Percentiles rank a stretch among this genome's conserved stretches.
These are phyloP conservation scores for Cephus pygmeus DNA, from an alignment of 2,888 invertebrate species.

Conservation along the genomic window DNA sequence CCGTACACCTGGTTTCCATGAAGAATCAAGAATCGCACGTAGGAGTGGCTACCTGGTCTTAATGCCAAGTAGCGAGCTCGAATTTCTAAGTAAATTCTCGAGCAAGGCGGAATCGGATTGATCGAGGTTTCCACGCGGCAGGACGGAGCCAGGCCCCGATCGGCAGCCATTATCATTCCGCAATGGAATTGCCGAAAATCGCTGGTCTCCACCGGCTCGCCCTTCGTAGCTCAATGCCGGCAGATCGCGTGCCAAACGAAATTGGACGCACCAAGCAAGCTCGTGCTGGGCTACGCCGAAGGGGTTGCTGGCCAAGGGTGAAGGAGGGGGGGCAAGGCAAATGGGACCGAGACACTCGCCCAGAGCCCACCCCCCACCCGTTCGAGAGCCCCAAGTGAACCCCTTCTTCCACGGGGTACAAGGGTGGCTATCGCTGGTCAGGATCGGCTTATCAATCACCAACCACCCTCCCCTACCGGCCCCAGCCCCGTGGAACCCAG, in stretches of 20 bases:
- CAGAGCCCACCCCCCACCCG: slow-evolving; percentile 21
- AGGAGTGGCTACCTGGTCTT: not conserved
- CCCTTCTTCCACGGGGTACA: slow-evolving; percentile 17
- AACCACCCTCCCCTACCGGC: slow-evolving; percentile 10
- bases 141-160: not conserved
- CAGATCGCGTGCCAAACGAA: slow-evolving; percentile 44
- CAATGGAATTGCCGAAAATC: not conserved
- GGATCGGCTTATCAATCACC: slow-evolving; percentile 55
- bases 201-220: not conserved
- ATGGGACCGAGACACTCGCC: slow-evolving; percentile 23
- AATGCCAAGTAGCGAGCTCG: not conserved
- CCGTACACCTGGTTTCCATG: no score
- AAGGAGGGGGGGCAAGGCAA: slow-evolving; percentile 21
- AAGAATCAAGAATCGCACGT: not conserved
- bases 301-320: slow-evolving; percentile 7
- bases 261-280: slow-evolving; percentile 36
- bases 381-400: slow-evolving; percentile 14
- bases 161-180: not conserved
- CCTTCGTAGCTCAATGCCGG: slow-evolving; percentile 5
- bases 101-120: not conserved
- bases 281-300: not conserved
- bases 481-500: not conserved
- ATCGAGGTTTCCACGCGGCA: not conserved
- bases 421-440: slow-evolving; percentile 42
- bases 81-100: not conserved